A percentile compares a stretch with the other conserved stretches of the same genome.
phyloP scores from a whole-genome alignment of 2,888 invertebrate genomes.

The Buathra laborator region DNA sequence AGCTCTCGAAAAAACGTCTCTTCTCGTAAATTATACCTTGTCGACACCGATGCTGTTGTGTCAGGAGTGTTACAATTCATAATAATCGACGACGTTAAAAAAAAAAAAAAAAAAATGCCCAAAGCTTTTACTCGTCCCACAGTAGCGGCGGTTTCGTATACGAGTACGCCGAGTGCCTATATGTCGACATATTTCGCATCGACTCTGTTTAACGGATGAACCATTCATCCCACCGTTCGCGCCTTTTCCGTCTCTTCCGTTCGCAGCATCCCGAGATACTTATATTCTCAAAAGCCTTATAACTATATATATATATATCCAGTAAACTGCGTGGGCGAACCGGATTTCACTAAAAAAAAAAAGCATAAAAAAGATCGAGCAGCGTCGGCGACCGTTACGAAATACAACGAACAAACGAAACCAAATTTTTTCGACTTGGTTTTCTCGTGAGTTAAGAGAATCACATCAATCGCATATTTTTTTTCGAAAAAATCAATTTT shows the following conservation, averaged over 20 bases:
- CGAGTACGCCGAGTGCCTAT: neutral
- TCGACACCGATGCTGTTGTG: neutral
- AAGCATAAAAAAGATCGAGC: neutral
- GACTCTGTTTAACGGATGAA: conserved; percentile 27
- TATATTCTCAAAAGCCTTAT: neutral
- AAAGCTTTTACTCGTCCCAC: conserved; percentile 26
- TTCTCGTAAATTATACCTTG: neutral
- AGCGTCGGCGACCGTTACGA: conserved; percentile 26
- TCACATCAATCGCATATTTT: neutral
- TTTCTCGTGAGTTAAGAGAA: neutral
- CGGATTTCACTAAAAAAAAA: conserved; percentile 18
- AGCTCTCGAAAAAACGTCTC: neutral
- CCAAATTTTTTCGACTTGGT: conserved; percentile 21
- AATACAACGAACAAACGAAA: conserved; percentile 37
- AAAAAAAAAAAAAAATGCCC: neutral
- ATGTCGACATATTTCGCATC: conserved; percentile 49
- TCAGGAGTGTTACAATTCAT: neutral
- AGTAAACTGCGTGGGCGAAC: conserved; percentile 52
- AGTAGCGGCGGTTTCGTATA: conserved; percentile 14
- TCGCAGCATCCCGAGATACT: conserved; percentile 20
- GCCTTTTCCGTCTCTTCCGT: conserved; percentile 43
- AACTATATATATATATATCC: conserved; percentile 1
- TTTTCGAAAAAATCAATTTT: neutral
- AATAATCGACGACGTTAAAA: neutral
- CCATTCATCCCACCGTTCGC: conserved; percentile 48